Evolutionary conservation across 2,888 invertebrate genomes (phyloP), one percentile per base, ranked within the genome.

Genomic region (Archaeoteleia sp.): DNA sequence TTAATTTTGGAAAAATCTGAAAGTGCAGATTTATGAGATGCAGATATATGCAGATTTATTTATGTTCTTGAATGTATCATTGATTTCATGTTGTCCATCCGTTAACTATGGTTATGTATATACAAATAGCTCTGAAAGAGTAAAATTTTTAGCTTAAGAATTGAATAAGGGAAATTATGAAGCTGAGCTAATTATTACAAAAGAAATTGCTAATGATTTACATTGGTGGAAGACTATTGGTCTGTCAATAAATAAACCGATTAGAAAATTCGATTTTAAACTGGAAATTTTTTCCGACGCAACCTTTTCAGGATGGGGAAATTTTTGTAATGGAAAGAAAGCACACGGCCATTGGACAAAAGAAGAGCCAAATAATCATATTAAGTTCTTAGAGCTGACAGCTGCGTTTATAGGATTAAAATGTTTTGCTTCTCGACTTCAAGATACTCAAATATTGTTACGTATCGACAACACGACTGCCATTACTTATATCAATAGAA

Each of bases 91-190:
- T 20, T 20, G 20, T 20, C 5, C 5, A 2, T 2, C 20, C 20
- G 20, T 20, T 4, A 5, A 20, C 5, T 20, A 20, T 5, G 20
- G 5, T 20, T 20, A 4, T 20, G 3, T 5, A 4, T 20, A 20
- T 20, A 20, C 51, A 7, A 67, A 62, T 30, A 13, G 5, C n/a
- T 51, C 23, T 2, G 62, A 67, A 42, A 34, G 53, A 25, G 9
- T 27, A 37, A 69, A 69, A 54, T 48, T 20, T 29, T 35, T 34
- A 29, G 53, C 53, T 6, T 20, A 10, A 10, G 39, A 17, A 20
- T 15, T 1, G 1, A 34, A 13, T 34, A 34, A 13, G 1, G 34
- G 34, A 34, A 34, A 13, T 34, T 20, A 20, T 20, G 20, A 20
- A 2, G 20, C 20, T 4, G 5, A 20, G 20, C 2, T 20, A 20